Percentiles rank a stretch among this genome's conserved stretches.
Conservation (phyloP, 2,797 vertebrate species). For the Gephyroberyx darwinii region DNA sequence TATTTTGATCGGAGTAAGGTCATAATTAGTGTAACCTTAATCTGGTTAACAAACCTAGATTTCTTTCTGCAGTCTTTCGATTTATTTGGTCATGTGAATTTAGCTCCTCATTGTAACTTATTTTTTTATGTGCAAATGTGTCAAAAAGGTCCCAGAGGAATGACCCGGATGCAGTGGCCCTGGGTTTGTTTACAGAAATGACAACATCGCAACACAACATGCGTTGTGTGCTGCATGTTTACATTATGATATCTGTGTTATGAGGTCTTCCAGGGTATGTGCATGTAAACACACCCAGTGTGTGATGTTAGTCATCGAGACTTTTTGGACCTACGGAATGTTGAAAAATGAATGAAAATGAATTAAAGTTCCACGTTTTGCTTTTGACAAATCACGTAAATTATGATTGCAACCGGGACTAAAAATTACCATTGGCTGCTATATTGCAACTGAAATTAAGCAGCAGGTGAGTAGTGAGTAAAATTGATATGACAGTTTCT, state of each 20-base stretch:
- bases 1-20: slow-evolving; percentile 12
- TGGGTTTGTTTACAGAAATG: slow-evolving; percentile 52
- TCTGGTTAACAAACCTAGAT: neutral
- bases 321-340: slow-evolving; percentile 13
- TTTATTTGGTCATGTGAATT: slow-evolving; percentile 25
- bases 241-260: slow-evolving; percentile 55
- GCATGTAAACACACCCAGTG: slow-evolving; percentile 34
- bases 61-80: neutral
- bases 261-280: slow-evolving; percentile 39
- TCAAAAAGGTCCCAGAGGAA: slow-evolving; percentile 50
- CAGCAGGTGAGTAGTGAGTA: slow-evolving; percentile 28
- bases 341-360: slow-evolving; percentile 34
- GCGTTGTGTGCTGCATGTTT: slow-evolving; percentile 46
- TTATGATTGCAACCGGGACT: slow-evolving; percentile 29
- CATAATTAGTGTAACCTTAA: neutral
- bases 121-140: slow-evolving; percentile 29
- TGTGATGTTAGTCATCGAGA: slow-evolving; percentile 14
- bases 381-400: slow-evolving; percentile 54
- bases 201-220: slow-evolving; percentile 44
- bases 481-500: slow-evolving; percentile 57
- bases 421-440: slow-evolving; percentile 25
- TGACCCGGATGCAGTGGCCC: slow-evolving; percentile 40
- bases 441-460: slow-evolving; percentile 42
- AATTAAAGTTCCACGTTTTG: slow-evolving; percentile 31
- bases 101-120: slow-evolving; percentile 12